Conservation (phyloP, 2,113 vertebrate genomes). For the Hystrix cristata region DNA sequence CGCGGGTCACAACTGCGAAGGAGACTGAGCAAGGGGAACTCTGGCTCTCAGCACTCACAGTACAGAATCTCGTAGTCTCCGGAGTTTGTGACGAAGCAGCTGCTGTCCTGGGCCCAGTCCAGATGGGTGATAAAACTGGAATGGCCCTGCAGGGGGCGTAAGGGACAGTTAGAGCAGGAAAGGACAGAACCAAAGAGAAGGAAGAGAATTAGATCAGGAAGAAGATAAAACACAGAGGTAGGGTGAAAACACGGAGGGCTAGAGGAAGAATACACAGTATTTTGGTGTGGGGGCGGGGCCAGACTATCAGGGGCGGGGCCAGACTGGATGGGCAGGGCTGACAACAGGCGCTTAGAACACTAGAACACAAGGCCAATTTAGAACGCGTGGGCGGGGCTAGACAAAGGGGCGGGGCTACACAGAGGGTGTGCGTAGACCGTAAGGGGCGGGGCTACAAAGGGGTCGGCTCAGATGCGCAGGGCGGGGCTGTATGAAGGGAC, state of each 20-base stretch:
- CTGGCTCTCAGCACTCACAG: conserved; percentile 88
- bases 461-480: not conserved
- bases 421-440: not conserved
- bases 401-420: not conserved
- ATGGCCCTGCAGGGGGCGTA: conserved; percentile 89
- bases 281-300: conserved; percentile 28
- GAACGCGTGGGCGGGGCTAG: not conserved
- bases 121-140: conserved; percentile 96
- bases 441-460: not conserved
- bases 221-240: conserved; percentile 46
- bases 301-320: conserved; percentile 54
- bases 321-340: conserved; percentile 13
- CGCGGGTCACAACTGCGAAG: not conserved
- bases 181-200: not conserved
- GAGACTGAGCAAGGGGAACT: not conserved
- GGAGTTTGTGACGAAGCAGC: conserved; percentile 94
- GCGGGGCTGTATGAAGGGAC: not conserved
- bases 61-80: conserved; percentile 96
- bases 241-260: conserved; percentile 57
- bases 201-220: not conserved
- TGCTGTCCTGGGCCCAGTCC: conserved; percentile 94
- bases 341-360: conserved; percentile 30
- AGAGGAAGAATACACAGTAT: not conserved
- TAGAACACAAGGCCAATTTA: not conserved
- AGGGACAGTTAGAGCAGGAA: conserved; percentile 9